Base-by-base conservation (phyloP, 2,888 invertebrate species). In the Scaptomyza polygonia region DNA sequence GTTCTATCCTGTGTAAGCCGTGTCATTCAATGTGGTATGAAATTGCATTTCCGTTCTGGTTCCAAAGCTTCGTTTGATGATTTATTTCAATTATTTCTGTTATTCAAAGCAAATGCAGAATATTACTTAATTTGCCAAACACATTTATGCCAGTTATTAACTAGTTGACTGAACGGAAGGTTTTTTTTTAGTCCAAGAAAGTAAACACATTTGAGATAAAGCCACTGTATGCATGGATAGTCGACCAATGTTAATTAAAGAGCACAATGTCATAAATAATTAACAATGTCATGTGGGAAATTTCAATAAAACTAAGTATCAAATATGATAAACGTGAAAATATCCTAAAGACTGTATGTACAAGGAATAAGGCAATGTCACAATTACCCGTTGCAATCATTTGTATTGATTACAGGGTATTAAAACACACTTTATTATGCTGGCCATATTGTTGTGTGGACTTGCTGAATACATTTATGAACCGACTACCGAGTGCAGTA, bases 401-500 rank as follows among this genome's bases (percentile, higher is more conserved):
- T 34, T n/a, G 34, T n/a, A 21, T 2, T 21, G 21, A 2, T 8
- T 30, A 3, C 14, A 30, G 16, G 12, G 12, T 47, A 16, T 29
- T 4, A 36, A 47, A 8, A 12, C 18, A 5, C 9, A 11, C 11
- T 11, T 16, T 12, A 6, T 8, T 4, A 9, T 12, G 8, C 16
- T 1, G 42, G 29, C 16, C 27, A 18, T 9, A 43, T 36, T 44
- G 11, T 39, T 29, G 29, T n/a, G n/a, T 11, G 40, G 42, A 58
- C 48, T 27, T 48, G 66, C 59, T 67, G 67, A 79, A 77, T 70
- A 63, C 56, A 63, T 63, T 82, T 82, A 70, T 62, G 66, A 64
- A 62, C 64, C 47, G 48, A 16, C 4, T 72, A 62, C 64, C 47
- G 48, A 16, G 9, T 72, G 64, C 63, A 73, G 69, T 78, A 76